A percentile compares a stretch with the other conserved stretches of the same genome.
phyloP scores from a whole-genome alignment of 2,797 vertebrate species.

The Paedocypris micromegethes region DNA sequence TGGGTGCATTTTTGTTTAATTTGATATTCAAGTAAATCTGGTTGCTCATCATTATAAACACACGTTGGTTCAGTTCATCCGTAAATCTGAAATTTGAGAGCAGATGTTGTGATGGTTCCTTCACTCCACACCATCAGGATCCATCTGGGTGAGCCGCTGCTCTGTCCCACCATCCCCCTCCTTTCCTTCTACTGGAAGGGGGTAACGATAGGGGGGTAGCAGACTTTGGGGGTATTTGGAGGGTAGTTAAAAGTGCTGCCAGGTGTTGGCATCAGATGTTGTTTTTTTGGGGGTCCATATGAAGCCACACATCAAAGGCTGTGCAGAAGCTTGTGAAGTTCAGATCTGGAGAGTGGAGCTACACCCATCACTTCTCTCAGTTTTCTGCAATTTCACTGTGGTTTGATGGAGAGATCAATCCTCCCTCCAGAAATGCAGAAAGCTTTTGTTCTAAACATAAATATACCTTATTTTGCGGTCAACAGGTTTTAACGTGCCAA shows the following conservation, averaged over 20 bases:
- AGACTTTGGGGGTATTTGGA: conserved; percentile 53
- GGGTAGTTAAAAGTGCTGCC: conserved; percentile 65
- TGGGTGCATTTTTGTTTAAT: background rate
- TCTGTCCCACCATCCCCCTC: conserved; percentile 29
- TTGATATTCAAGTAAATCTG: no score
- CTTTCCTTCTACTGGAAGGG: conserved; percentile 38
- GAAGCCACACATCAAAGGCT: conserved; percentile 69
- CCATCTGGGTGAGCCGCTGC: conserved; percentile 39
- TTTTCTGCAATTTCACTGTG: conserved; percentile 40
- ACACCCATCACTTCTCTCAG: conserved; percentile 41
- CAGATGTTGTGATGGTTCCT: conserved; percentile 31
- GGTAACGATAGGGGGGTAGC: conserved; percentile 47
- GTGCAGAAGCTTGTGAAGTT: conserved; percentile 60
- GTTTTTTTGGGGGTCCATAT: conserved; percentile 61
- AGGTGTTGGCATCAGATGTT: conserved; percentile 77
- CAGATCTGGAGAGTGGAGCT: conserved; percentile 50
- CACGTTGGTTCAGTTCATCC: conserved; percentile 13
- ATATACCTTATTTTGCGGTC: no score
- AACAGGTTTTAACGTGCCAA: no score
- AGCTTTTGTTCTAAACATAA: conserved; percentile 5
- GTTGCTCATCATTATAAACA: background rate
- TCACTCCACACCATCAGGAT: conserved; percentile 30
- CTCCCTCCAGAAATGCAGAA: background rate
- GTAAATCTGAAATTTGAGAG: conserved; percentile 19
- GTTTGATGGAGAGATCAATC: background rate